These are phyloP conservation scores for Phengaris arion DNA, from an alignment of 2,888 invertebrate species.

Conservation along the genomic window DNA sequence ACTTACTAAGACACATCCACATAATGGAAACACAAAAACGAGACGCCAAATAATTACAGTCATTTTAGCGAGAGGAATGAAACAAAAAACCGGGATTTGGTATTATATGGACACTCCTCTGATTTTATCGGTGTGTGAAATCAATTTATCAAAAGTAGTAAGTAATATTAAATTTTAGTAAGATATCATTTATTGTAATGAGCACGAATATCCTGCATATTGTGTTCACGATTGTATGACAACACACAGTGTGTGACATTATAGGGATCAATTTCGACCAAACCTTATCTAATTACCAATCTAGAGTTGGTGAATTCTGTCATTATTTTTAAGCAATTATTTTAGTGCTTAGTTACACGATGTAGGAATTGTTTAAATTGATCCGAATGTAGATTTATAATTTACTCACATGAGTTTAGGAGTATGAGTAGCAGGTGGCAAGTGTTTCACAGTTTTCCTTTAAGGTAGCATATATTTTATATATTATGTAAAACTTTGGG, in stretches of 20 bases:
- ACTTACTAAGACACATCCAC: constrained; percentile 18
- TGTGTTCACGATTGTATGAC: not conserved
- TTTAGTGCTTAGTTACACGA: not conserved
- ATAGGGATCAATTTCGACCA: not conserved
- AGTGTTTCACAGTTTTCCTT: too few species aligned
- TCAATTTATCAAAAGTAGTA: not conserved
- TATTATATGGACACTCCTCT: constrained; percentile 5
- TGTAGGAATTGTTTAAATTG: too few species aligned
- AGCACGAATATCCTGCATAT: constrained; percentile 7
- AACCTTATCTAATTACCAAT: constrained; percentile 2
- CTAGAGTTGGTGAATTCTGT: not conserved
- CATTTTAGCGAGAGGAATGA: constrained; percentile 7
- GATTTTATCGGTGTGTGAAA: constrained; percentile 2
- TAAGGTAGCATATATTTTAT: too few species aligned
- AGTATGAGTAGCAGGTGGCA: too few species aligned
- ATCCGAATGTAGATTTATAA: too few species aligned
- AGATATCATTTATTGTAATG: not conserved
- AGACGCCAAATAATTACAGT: not conserved
- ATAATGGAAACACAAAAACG: not conserved
- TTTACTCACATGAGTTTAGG: too few species aligned
- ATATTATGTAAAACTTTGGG: too few species aligned
- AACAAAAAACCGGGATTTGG: not conserved
- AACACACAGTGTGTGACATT: not conserved
- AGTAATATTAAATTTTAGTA: not conserved
- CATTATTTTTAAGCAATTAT: not conserved